A percentile compares a stretch with the other conserved stretches of the same genome.
Evolutionary conservation across 2,888 invertebrate species (phyloP).

Genomic region (Andrena hattorfiana): DNA sequence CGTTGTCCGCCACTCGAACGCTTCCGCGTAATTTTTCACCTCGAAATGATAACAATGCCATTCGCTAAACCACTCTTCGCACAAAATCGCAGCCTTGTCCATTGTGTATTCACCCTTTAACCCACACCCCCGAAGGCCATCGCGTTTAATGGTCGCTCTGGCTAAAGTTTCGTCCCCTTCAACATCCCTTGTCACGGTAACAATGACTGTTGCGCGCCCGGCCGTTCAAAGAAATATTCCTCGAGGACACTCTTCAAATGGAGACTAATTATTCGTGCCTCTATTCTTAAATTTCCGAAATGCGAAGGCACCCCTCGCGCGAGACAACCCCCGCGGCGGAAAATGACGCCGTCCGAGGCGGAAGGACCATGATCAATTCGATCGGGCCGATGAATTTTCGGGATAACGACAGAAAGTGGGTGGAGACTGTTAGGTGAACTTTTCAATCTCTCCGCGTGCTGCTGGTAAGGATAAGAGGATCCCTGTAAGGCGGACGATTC

Average conservation of each 20-base stretch:
- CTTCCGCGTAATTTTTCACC: slow-evolving; percentile 63
- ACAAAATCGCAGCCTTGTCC: slow-evolving; percentile 47
- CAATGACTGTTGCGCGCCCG: slow-evolving; percentile 20
- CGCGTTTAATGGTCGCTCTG: slow-evolving; percentile 54
- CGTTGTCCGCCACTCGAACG: slow-evolving; percentile 6
- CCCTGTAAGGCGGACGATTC: slow-evolving; percentile 67
- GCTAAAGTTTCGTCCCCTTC: slow-evolving; percentile 29
- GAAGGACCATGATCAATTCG: slow-evolving; percentile 58
- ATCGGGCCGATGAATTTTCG: slow-evolving; percentile 59
- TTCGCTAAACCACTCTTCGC: slow-evolving; percentile 66
- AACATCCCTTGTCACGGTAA: slow-evolving; percentile 32
- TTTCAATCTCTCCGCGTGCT: slow-evolving; percentile 69
- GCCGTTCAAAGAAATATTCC: slow-evolving; percentile 11
- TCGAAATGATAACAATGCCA: slow-evolving; percentile 63
- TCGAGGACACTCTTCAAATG: neutral
- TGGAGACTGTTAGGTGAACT: slow-evolving; percentile 51
- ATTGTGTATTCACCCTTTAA: slow-evolving; percentile 40
- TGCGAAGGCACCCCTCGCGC: neutral
- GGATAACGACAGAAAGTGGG: slow-evolving; percentile 5
- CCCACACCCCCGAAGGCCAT: neutral
- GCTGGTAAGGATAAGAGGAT: slow-evolving; percentile 58
- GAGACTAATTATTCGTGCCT: neutral
- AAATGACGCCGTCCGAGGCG: neutral
- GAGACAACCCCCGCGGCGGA: neutral
- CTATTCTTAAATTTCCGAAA: neutral